phyloP scores from a whole-genome alignment of 2,797 vertebrate genomes.

The Chromis chromis region DNA sequence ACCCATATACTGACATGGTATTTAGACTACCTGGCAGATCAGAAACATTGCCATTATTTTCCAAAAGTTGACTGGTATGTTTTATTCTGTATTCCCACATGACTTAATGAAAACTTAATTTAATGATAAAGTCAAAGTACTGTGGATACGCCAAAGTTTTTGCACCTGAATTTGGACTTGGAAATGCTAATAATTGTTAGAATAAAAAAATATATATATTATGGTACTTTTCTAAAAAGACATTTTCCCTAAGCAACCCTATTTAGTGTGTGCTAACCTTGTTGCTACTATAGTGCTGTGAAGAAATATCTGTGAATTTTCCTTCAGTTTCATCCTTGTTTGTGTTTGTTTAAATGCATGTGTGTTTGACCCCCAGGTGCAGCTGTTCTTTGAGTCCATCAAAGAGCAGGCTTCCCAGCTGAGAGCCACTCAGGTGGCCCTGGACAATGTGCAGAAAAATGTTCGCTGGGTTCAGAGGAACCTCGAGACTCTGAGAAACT shows the following conservation, averaged over 20 bases:
- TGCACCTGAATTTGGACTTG: too few species aligned
- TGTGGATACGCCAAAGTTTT: background rate
- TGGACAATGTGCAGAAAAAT: conserved; percentile 84
- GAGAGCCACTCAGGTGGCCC: conserved; percentile 77
- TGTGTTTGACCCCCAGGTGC: conserved; percentile 76
- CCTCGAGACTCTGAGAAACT: conserved; percentile 78
- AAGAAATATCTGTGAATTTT: background rate
- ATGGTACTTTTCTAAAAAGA: too few species aligned
- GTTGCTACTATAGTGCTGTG: background rate
- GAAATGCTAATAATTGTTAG: too few species aligned
- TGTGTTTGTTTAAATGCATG: conserved; percentile 11
- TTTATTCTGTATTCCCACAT: background rate
- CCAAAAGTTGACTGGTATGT: background rate
- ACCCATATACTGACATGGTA: background rate
- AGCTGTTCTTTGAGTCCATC: conserved; percentile 85
- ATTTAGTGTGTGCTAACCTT: background rate
- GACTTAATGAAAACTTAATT: background rate
- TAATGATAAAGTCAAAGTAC: background rate
- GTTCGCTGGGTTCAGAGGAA: conserved; percentile 84
- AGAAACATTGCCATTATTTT: background rate
- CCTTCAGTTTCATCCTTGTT: background rate
- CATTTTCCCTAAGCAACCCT: too few species aligned
- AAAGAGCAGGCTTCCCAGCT: conserved; percentile 81
- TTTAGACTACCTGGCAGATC: background rate
- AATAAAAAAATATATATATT: too few species aligned